These are phyloP conservation scores for Pseudobourletiella spinata DNA, from an alignment of 1,140 invertebrate genomes.

Conservation along the genomic window DNA sequence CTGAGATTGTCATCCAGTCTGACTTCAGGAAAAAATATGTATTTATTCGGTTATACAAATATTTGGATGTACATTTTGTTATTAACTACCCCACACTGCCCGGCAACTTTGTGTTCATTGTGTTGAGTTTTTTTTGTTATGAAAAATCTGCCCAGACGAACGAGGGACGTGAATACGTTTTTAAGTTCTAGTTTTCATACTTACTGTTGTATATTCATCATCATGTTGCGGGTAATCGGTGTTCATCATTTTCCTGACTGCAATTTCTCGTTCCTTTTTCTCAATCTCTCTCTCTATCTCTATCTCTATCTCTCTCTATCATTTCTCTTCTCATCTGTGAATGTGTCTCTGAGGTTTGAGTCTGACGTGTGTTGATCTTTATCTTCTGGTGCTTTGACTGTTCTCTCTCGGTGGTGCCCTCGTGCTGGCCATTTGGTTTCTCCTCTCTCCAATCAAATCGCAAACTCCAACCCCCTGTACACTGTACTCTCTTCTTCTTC, in stretches of 20 bases:
- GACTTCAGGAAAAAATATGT: too few relatives aligned
- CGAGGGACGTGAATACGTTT: too few relatives aligned
- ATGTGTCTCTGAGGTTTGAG: conserved; percentile 25
- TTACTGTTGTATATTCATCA: too few relatives aligned
- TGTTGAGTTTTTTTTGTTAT: too few relatives aligned
- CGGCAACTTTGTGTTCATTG: too few relatives aligned
- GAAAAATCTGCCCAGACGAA: too few relatives aligned
- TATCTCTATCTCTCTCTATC: neutral
- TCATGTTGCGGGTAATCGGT: conserved; percentile 5
- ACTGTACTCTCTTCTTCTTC: conserved; percentile 21
- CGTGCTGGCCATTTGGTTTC: conserved; percentile 33
- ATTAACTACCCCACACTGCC: too few relatives aligned
- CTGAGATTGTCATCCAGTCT: too few relatives aligned
- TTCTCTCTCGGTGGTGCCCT: conserved; percentile 36
- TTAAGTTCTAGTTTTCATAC: too few relatives aligned
- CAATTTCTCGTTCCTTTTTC: conserved; percentile 17
- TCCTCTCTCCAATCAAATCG: conserved; percentile 21
- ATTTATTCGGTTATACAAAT: too few relatives aligned
- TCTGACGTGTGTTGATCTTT: conserved; percentile 24
- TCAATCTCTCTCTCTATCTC: conserved; percentile 34
- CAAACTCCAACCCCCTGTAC: conserved; percentile 26
- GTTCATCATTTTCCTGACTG: conserved; percentile 20
- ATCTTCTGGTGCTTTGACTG: conserved; percentile 35
- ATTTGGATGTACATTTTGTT: too few relatives aligned
- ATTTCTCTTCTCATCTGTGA: conserved; percentile 18